Base-by-base conservation (phyloP, 2,797 vertebrate genomes). In the Furcifer pardalis region DNA sequence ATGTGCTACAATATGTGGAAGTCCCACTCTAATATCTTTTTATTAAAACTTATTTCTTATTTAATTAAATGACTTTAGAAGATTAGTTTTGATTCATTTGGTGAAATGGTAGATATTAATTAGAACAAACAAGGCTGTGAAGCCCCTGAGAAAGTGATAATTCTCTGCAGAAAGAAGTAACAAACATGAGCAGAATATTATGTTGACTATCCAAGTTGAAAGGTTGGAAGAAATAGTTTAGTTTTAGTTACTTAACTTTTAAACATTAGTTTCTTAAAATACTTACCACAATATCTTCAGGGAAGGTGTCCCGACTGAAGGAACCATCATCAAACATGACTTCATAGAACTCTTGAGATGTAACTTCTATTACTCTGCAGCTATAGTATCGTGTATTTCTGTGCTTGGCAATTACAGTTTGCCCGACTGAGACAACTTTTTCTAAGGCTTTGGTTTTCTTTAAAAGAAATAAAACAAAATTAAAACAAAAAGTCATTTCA, bases 281-380 rank as follows among this genome's bases (percentile, higher is more conserved):
- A 93, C 97, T 98, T 94, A 99, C 98, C 94, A 99, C 97, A 46
- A 99, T 99, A 91, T 99, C 98, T 95, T 99, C 99, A 2, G 98
- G 98, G 94, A 97, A 99, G 21, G 98, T 98, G 89, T 99, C 98
- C 82, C 97, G 97, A 95, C 98, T 99, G 94, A 98, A 98, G 71
- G 98, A 99, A 82, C 98, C 98, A 69, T 99, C 99, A 74, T 99
- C 98, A 90, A 99, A 99, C 96, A 98, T 95, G 90, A 99, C 96
- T 96, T 99, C 98, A 84, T 98, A 99, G 96, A 99, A 99, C 84
- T 95, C 96, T 89, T 99, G 98, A 35, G 98, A 97, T 3, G 94
- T 98, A 91, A 98, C 95, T 90, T 97, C 96, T 0, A 96, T 97
- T 91, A 99, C 97, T 94, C 96, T 97, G 92, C 98, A 98, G 91